Base-by-base conservation (phyloP, 2,113 vertebrate species). In the Benitochromis conjunctus region DNA sequence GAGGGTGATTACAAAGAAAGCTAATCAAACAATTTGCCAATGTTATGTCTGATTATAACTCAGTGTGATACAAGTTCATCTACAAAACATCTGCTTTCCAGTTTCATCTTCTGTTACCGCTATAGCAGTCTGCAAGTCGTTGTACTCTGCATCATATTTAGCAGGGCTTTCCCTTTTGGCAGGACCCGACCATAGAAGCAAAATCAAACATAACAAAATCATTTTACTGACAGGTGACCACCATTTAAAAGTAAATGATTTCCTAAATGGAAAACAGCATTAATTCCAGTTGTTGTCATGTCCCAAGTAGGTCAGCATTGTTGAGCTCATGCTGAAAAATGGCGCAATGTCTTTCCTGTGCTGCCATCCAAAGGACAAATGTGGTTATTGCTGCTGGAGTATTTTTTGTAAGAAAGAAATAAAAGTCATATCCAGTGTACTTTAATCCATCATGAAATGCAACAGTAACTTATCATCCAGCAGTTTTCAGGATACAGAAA, bases 351-450 rank as follows among this genome's bases (percentile, higher is more conserved):
- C 55, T 83, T 64, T 84, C 83, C 62, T 81, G 41, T 90, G 82
- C 76, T 58, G 84, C 90, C 92, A 91, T 85, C 93, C 92, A 78
- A 19, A 84, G 92, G 91, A 34, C 53, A 46, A 34, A 7, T 41
- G 1, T 14, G 2, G 56, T 16, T 43, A 88, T 38, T 88, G 66
- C 82, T 58, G 8, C 10, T 58, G 62, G 55, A 8, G 13, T n/a
- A 13, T 66, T 36, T 14, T 71, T 74, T 71, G 4, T 19, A 58
- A 31, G 5, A 7, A 26, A 29, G 1, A 26, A 62, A 5, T 10
- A 18, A 13, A 29, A 12, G 13, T 38, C 31, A 24, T 13, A 46
- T 7, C 26, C 46, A n/a, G 43, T 8, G 6, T 31, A 53, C 26
- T 76, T 53, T 51, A 53, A 76, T 34, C 26, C 26, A 76, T 53